These are phyloP conservation scores for Quadriops clusia DNA, from an alignment of 2,888 invertebrate species.

Conservation along the genomic window DNA sequence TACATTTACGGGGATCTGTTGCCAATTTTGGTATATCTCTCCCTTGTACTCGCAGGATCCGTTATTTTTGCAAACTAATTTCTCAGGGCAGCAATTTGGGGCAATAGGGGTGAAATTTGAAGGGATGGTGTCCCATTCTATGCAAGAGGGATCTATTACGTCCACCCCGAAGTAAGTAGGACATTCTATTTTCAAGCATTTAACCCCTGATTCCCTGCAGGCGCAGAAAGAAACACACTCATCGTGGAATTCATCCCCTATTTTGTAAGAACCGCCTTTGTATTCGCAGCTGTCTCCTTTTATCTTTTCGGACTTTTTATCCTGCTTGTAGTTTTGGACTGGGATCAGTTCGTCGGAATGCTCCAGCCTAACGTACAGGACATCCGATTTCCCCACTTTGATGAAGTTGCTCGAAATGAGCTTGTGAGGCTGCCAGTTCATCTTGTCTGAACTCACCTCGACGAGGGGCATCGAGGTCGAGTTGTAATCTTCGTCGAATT, in stretches of 20 bases:
- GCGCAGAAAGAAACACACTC: conserved; percentile 69
- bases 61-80: conserved; percentile 66
- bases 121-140: conserved; percentile 77
- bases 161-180: conserved; percentile 78
- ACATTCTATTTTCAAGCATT: conserved; percentile 72
- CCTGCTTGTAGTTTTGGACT: conserved; percentile 16
- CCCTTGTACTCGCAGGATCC: conserved; percentile 71
- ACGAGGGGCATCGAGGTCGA: conserved; percentile 22
- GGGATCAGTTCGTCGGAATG: conserved; percentile 28
- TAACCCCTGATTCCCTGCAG: conserved; percentile 57
- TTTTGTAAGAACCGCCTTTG: conserved; percentile 27
- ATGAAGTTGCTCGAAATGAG: conserved; percentile 29
- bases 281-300: conserved; percentile 25
- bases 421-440: conserved; percentile 37
- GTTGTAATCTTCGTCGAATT: conserved; percentile 28
- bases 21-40: conserved; percentile 60
- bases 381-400: conserved; percentile 20
- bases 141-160: conserved; percentile 69
- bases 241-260: conserved; percentile 68
- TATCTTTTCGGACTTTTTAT: conserved; percentile 6
- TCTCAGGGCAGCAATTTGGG: conserved; percentile 72
- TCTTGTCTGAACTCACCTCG: conserved; percentile 36
- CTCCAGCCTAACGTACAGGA: conserved; percentile 30
- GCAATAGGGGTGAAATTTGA: conserved; percentile 55
- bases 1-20: conserved; percentile 63